These are phyloP conservation scores for Enteromius unitaeniatus DNA, from an alignment of 2,797 vertebrate species.

Conservation along the genomic window DNA sequence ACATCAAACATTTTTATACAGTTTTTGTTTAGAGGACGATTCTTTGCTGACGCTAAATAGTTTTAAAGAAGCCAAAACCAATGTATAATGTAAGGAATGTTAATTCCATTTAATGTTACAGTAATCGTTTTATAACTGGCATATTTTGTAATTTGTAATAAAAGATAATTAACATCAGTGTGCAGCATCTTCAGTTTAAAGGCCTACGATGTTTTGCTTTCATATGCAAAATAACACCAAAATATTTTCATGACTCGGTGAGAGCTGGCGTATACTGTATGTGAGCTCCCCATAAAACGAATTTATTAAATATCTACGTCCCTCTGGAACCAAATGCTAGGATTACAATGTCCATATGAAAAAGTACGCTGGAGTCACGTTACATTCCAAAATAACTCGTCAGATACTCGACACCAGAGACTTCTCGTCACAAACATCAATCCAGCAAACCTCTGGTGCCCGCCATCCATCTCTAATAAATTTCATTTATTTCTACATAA, in stretches of 20 bases:
- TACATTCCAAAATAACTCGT: conserved; percentile 66
- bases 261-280: neutral
- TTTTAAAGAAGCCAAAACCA: neutral
- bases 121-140: neutral
- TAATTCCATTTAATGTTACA: neutral
- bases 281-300: conserved; percentile 46
- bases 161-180: neutral
- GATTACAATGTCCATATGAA: conserved; percentile 63
- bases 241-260: conserved; percentile 6
- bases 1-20: neutral
- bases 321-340: conserved; percentile 57
- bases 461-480: conserved; percentile 32
- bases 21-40: too few relatives aligned
- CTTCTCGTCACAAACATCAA: conserved; percentile 60
- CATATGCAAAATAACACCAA: conserved; percentile 22
- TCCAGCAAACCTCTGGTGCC: conserved; percentile 54
- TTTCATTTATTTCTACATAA: neutral
- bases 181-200: neutral
- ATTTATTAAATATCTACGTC: conserved; percentile 51
- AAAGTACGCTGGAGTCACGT: conserved; percentile 57
- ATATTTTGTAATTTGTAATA: neutral
- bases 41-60: neutral
- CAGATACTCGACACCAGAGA: conserved; percentile 59
- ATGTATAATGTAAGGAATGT: neutral
- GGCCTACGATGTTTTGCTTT: conserved; percentile 3